Base-by-base conservation (phyloP, 2,113 vertebrate genomes). In the Arothron firmamentum region DNA sequence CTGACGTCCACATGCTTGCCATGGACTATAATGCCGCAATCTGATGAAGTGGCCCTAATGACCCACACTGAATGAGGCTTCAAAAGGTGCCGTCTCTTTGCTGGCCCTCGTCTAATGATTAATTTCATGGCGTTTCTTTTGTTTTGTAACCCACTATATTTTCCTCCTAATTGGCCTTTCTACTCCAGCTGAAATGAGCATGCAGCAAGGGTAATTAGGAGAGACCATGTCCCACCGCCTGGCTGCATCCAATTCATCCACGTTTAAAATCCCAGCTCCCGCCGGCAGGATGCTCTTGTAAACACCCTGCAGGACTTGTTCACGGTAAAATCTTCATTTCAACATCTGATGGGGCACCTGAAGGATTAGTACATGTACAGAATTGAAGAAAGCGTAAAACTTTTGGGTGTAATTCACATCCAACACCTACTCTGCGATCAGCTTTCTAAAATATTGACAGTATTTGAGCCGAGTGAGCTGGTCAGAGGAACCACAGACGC, bases 301-400 rank as follows among this genome's bases (percentile, higher is more conserved):
- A 78, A 73, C 72, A 57, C 59, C 50, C 69, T 13, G 21, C 63
- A 62, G 76, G 52, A 70, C 67, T 56, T 58, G 66, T 62, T 79
- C 62, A 23, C 31, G 31, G 14, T 18, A 31, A 65, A 53, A 65
- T 65, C 66, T 72, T 53, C 38, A 69, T 74, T 72, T 67, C 54
- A 81, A 83, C 61, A 54, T 77, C 61, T 69, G 67, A 74, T 52
- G 56, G 77, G 66, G 72, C 69, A 77, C 61, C 63, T 80, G 73
- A 57, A 58, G 60, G 60, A 75, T 53, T 55, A 70, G 58, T 28
- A 6, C 25, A 5, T 17, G 43, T 3, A 45, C 43, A 45, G 43
- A 45, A 28, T 28, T 19, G 23, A 10, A 38, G 50, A 13, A 12
- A 47, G 16, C 12, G 4, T 14, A 8, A 9, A 62, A 56, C 4